phyloP scores from a whole-genome alignment of 2,888 invertebrate genomes.

The Eulithis prunata region DNA sequence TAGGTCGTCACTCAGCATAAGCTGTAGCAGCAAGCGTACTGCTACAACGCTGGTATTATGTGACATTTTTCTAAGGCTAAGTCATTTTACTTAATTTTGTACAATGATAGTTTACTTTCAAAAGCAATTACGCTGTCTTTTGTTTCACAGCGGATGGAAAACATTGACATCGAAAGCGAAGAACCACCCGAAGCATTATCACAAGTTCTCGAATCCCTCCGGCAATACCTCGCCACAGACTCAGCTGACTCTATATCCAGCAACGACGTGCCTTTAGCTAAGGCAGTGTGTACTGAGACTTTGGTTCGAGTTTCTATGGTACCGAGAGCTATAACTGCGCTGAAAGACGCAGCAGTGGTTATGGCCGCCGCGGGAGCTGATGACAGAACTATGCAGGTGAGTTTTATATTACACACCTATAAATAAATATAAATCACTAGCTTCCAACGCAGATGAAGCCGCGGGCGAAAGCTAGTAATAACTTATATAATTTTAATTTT shows the following conservation, averaged over 20 bases:
- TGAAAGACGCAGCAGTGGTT: conserved; percentile 87
- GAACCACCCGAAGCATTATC: conserved; percentile 70
- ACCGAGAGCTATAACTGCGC: conserved; percentile 70
- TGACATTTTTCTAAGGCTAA: no score
- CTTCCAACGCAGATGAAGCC: no score
- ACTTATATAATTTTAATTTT: no score
- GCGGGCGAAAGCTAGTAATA: no score
- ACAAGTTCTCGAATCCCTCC: conserved; percentile 66
- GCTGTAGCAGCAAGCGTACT: no score
- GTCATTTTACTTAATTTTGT: no score
- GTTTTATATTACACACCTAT: not conserved
- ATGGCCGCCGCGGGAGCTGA: conserved; percentile 66
- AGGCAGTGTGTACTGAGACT: conserved; percentile 66
- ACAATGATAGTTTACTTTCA: no score
- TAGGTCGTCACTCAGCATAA: no score
- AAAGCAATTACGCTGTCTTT: not conserved
- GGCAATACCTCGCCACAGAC: conserved; percentile 62
- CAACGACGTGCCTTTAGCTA: conserved; percentile 59
- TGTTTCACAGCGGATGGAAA: conserved; percentile 66
- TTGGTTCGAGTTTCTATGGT: conserved; percentile 68
- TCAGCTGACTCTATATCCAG: conserved; percentile 42
- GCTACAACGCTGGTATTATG: no score
- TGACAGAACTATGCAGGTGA: conserved; percentile 69
- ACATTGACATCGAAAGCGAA: conserved; percentile 70
- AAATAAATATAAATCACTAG: no score